Conservation (phyloP, 2,888 invertebrate genomes). For the Chloroclysta siterata region DNA sequence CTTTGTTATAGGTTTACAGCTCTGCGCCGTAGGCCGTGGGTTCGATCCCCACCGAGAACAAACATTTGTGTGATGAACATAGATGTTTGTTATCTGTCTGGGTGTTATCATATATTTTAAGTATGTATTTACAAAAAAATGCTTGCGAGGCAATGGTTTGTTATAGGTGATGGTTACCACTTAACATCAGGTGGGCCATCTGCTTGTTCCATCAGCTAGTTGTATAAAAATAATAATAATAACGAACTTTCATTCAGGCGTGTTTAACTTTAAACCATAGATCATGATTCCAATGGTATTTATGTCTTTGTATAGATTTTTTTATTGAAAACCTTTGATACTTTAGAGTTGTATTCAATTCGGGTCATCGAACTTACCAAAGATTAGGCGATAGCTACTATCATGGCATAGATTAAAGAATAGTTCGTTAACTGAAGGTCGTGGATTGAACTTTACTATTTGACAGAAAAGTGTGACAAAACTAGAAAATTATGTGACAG, state of each 20-base stretch:
- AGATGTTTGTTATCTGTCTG: too few relatives aligned
- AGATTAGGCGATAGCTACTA: constrained; percentile 9
- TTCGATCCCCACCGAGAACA: too few relatives aligned
- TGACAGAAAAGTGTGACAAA: constrained; percentile 4
- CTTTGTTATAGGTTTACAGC: too few relatives aligned
- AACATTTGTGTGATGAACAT: too few relatives aligned
- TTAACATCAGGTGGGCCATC: too few relatives aligned
- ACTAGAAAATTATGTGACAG: not conserved
- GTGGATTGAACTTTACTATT: not conserved
- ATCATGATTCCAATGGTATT: not conserved
- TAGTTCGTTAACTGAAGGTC: constrained; percentile 13
- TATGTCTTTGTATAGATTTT: not conserved
- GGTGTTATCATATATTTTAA: too few relatives aligned
- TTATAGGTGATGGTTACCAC: too few relatives aligned
- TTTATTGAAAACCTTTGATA: not conserved
- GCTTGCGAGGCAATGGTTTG: too few relatives aligned
- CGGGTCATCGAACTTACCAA: constrained; percentile 14
- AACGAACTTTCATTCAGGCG: not conserved
- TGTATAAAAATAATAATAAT: too few relatives aligned
- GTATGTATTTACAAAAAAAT: too few relatives aligned
- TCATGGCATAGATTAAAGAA: not conserved
- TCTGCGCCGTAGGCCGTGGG: too few relatives aligned
- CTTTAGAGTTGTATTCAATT: constrained; percentile 6
- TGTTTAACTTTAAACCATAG: not conserved
- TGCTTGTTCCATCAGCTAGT: too few relatives aligned